Percentiles rank a stretch among this genome's conserved stretches.
phyloP scores from a whole-genome alignment of 2,888 invertebrate species.

The Andricus quercusramuli region DNA sequence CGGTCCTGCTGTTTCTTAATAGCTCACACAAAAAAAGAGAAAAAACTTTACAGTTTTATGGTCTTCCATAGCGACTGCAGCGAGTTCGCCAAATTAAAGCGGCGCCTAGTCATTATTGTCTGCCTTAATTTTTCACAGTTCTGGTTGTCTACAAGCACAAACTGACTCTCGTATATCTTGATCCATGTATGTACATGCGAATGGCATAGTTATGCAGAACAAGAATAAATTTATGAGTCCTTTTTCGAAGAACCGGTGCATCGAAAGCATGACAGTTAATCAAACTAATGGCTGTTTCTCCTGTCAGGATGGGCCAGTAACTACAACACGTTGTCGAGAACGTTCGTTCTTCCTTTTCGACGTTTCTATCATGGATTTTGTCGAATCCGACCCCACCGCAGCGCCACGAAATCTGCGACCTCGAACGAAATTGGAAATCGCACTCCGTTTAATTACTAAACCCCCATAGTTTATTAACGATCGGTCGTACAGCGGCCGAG shows the following conservation, averaged over 20 bases:
- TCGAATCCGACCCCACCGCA: slow-evolving; percentile 3
- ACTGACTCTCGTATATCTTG: neutral
- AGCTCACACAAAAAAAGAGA: neutral
- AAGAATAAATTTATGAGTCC: slow-evolving; percentile 43
- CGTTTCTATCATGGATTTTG: slow-evolving; percentile 52
- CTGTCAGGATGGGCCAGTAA: slow-evolving; percentile 53
- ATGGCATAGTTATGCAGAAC: slow-evolving; percentile 55
- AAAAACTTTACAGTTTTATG: neutral
- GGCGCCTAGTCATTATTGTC: slow-evolving; percentile 54
- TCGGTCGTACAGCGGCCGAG: neutral
- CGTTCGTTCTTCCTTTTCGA: slow-evolving; percentile 39
- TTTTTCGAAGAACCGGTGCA: slow-evolving; percentile 57
- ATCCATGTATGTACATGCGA: slow-evolving; percentile 43
- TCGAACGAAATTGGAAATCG: slow-evolving; percentile 68
- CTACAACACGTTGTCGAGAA: neutral
- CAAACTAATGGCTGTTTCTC: slow-evolving; percentile 70
- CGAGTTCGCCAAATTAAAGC: slow-evolving; percentile 52
- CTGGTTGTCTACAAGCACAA: slow-evolving; percentile 43
- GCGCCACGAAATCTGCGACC: slow-evolving; percentile 43
- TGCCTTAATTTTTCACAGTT: slow-evolving; percentile 51
- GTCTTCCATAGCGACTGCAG: slow-evolving; percentile 5
- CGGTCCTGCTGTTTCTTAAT: neutral
- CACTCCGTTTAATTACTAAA: slow-evolving; percentile 71
- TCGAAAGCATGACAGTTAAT: slow-evolving; percentile 69
- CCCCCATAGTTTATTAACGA: slow-evolving; percentile 60